Percentiles rank a stretch among this genome's conserved stretches.
These are phyloP conservation scores for Glaucomys volans DNA, from an alignment of 2,113 vertebrate species.

Conservation along the genomic window DNA sequence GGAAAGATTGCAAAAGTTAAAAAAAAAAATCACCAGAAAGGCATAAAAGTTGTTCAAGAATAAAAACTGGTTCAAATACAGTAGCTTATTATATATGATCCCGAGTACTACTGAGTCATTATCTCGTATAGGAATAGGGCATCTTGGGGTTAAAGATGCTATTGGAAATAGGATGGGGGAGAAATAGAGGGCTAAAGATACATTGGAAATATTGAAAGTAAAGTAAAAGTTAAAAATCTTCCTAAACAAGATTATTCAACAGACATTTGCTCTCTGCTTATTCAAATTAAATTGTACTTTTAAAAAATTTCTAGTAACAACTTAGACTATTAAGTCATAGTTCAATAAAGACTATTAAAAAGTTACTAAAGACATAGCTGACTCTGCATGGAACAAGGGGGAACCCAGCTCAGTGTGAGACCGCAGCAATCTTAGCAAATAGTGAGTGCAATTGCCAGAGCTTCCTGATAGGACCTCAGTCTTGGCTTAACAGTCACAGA, in stretches of 20 bases:
- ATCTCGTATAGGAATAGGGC: neutral
- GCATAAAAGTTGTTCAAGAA: constrained; percentile 75
- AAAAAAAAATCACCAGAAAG: constrained; percentile 79
- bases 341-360: neutral
- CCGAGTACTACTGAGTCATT: neutral
- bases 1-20: constrained; percentile 85
- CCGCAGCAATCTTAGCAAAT: neutral
- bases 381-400: neutral
- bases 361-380: neutral
- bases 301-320: neutral
- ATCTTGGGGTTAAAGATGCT: neutral
- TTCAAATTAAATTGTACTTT: constrained; percentile 32
- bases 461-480: neutral
- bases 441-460: neutral
- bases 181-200: neutral
- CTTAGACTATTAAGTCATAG: neutral
- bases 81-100: neutral
- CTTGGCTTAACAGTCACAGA: neutral
- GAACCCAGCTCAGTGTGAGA: neutral
- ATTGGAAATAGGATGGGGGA: neutral
- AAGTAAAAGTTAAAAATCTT: constrained; percentile 31
- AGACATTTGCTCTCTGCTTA: constrained; percentile 9
- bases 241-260: neutral
- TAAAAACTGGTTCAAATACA: constrained; percentile 37
- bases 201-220: constrained; percentile 27